A percentile compares a stretch with the other conserved stretches of the same genome.
phyloP scores from a whole-genome alignment of 2,888 invertebrate genomes.

The Gryllus longicercus region DNA sequence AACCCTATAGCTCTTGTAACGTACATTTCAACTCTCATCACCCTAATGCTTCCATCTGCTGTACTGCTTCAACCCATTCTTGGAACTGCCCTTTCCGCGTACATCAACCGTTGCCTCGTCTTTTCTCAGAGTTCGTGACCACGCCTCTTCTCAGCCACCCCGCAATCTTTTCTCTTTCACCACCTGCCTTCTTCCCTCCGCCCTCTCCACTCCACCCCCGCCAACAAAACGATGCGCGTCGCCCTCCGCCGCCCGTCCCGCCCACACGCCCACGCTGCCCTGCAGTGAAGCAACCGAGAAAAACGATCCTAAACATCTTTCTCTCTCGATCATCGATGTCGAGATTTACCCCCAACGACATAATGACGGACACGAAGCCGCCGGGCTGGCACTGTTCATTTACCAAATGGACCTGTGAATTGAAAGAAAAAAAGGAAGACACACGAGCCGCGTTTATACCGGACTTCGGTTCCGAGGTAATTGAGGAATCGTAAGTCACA shows the following conservation, averaged over 20 bases:
- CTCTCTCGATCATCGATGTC: not conserved
- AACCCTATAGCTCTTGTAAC: too few species aligned
- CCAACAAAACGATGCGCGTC: not conserved
- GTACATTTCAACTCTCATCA: too few species aligned
- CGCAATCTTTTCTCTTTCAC: too few species aligned
- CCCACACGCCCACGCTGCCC: not conserved
- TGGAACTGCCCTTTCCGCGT: too few species aligned
- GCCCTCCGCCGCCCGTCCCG: not conserved
- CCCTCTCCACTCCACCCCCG: too few species aligned
- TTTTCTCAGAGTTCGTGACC: too few species aligned
- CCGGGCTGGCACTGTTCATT: not conserved
- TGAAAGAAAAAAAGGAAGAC: not conserved
- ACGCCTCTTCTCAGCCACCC: too few species aligned
- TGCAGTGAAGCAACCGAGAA: not conserved
- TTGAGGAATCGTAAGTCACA: not conserved
- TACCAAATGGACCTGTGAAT: conserved; percentile 10
- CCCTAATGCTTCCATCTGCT: too few species aligned
- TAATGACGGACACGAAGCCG: not conserved
- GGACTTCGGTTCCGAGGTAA: not conserved
- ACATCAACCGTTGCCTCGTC: too few species aligned
- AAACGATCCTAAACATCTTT: not conserved
- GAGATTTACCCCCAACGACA: conserved; percentile 9
- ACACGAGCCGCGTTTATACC: not conserved
- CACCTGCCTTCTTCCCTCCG: too few species aligned
- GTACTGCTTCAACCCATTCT: too few species aligned